A percentile compares a stretch with the other conserved stretches of the same genome.
phyloP scores from a whole-genome alignment of 2,797 vertebrate genomes.

The Girardinus metallicus region DNA sequence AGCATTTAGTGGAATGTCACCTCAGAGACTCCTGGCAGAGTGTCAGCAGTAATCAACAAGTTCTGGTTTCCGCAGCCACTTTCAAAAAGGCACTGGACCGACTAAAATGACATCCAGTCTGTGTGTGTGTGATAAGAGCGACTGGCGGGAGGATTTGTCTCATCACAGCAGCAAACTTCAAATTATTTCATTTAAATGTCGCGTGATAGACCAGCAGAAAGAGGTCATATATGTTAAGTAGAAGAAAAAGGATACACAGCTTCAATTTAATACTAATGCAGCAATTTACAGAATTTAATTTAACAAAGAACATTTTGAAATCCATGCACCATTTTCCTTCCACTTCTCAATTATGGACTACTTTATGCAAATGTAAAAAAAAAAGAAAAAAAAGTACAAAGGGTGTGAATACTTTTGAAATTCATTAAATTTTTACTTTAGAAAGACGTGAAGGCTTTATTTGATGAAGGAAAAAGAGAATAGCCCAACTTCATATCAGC shows the following conservation, averaged over 20 bases:
- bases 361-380: not conserved
- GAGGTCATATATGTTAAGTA: not conserved
- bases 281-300: not conserved
- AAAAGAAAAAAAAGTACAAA: not conserved
- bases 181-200: not conserved
- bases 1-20: constrained; percentile 67
- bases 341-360: not conserved
- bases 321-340: not conserved
- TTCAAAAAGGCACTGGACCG: constrained; percentile 20
- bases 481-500: constrained; percentile 12
- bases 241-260: not conserved
- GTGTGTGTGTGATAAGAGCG: constrained; percentile 25
- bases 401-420: not conserved
- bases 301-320: not conserved
- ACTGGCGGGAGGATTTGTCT: not conserved
- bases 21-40: constrained; percentile 8
- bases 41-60: constrained; percentile 40
- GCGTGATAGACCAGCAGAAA: not conserved
- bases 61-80: constrained; percentile 17
- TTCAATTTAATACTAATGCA: not conserved
- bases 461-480: constrained; percentile 13
- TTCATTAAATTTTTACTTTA: constrained; percentile 9
- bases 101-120: constrained; percentile 59
- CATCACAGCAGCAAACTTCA: not conserved
- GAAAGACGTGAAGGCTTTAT: constrained; percentile 36